These are phyloP conservation scores for Xylota sylvarum DNA, from an alignment of 2,888 invertebrate species.

Conservation along the genomic window DNA sequence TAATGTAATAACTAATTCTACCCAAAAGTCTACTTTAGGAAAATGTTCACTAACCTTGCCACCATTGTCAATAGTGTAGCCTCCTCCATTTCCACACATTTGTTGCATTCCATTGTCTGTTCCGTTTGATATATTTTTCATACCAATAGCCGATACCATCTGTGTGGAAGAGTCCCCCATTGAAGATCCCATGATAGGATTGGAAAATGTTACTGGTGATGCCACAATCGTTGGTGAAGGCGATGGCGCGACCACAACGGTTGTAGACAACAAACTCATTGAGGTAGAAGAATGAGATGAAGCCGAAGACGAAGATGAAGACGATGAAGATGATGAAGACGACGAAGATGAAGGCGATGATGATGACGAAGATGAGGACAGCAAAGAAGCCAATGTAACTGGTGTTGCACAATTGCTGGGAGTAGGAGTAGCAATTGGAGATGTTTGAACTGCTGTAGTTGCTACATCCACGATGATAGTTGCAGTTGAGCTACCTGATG, in stretches of 20 bases:
- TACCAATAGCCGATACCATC: constrained; percentile 15
- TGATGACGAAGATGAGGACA: constrained; percentile 51
- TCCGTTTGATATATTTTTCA: constrained; percentile 29
- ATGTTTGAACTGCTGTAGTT: constrained; percentile 69
- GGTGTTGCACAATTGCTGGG: constrained; percentile 58
- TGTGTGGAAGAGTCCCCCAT: constrained; percentile 41
- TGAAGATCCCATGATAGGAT: constrained; percentile 40
- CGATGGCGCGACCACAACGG: constrained; percentile 61
- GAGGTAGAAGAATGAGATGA: constrained; percentile 67
- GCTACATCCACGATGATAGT: constrained; percentile 63
- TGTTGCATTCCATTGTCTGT: constrained; percentile 27
- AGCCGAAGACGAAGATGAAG: constrained; percentile 40
- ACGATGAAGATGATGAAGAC: constrained; percentile 54
- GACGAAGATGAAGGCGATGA: constrained; percentile 40
- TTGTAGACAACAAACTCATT: constrained; percentile 66
- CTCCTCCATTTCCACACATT: background rate
- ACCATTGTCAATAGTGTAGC: constrained; percentile 33
- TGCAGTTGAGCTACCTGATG: constrained; percentile 58
- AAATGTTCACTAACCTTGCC: constrained; percentile 41
- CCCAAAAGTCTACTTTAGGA: constrained; percentile 6
- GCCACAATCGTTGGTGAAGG: constrained; percentile 56
- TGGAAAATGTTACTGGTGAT: constrained; percentile 60
- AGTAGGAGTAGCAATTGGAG: constrained; percentile 51
- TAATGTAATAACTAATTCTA: background rate
- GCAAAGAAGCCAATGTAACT: constrained; percentile 53